A percentile compares a stretch with the other conserved stretches of the same genome.
Evolutionary conservation across 2,797 vertebrate species (phyloP).

Genomic region (Silurus aristotelis): DNA sequence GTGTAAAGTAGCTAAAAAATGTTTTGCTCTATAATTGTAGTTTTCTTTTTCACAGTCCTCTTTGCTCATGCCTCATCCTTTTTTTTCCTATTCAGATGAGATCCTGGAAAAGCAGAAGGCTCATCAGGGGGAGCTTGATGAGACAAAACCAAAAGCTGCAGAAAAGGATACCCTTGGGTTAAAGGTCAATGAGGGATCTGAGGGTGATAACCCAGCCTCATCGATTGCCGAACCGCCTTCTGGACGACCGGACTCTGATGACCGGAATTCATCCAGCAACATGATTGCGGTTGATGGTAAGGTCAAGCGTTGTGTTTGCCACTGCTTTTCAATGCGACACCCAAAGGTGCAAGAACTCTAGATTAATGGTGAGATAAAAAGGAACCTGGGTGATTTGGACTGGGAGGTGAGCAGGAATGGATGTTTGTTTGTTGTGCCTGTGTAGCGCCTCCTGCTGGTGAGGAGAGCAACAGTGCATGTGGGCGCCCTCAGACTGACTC

Average conservation of each 20-base stretch:
- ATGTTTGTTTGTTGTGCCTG: slow-evolving; percentile 22
- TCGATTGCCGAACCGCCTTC: slow-evolving; percentile 9
- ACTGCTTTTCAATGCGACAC: neutral
- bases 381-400: slow-evolving; percentile 6
- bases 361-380: slow-evolving; percentile 12
- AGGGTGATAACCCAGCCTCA: slow-evolving; percentile 59
- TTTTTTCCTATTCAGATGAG: slow-evolving; percentile 73
- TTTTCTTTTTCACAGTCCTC: neutral
- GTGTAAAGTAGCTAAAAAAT: neutral
- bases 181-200: slow-evolving; percentile 66
- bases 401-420: slow-evolving; percentile 13
- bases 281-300: slow-evolving; percentile 38
- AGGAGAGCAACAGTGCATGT: slow-evolving; percentile 54
- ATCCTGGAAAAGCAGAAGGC: slow-evolving; percentile 82
- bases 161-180: slow-evolving; percentile 72
- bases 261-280: slow-evolving; percentile 8
- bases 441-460: slow-evolving; percentile 52
- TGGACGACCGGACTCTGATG: slow-evolving; percentile 25
- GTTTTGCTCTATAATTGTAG: neutral
- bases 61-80: no score
- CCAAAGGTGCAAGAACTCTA: neutral
- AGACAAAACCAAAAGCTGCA: slow-evolving; percentile 68
- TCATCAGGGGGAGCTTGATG: slow-evolving; percentile 76
- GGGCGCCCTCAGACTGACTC: slow-evolving; percentile 48
- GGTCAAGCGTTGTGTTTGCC: neutral